phyloP scores from a whole-genome alignment of 2,797 vertebrate species.

The Bufotes viridis region DNA sequence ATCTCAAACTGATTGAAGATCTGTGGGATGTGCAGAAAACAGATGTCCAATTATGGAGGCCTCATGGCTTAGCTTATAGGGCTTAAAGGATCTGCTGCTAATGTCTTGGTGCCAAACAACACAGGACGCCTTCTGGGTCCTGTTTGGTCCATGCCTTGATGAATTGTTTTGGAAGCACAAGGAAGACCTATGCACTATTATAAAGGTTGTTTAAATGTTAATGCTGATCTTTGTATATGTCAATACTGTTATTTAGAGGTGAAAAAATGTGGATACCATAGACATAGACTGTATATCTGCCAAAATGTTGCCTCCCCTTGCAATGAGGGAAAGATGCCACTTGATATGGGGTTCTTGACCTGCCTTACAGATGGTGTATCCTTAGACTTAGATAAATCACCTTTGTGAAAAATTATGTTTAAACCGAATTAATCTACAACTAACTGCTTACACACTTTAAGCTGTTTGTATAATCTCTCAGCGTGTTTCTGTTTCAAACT shows the following conservation, averaged over 20 bases:
- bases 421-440: background rate
- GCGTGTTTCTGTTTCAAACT: conserved; percentile 30
- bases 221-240: background rate
- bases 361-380: background rate
- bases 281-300: background rate
- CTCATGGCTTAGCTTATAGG: too few species aligned
- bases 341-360: background rate
- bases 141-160: too few species aligned
- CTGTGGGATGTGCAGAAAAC: too few species aligned
- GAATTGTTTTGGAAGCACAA: too few species aligned
- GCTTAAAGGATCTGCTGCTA: too few species aligned
- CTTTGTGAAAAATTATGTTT: background rate
- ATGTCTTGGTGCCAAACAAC: too few species aligned
- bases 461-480: conserved; percentile 22
- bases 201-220: too few species aligned
- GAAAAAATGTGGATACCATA: background rate
- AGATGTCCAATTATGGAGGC: too few species aligned
- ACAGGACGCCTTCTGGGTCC: too few species aligned
- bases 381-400: background rate
- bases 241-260: background rate
- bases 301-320: background rate
- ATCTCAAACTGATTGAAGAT: too few species aligned
- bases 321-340: background rate
- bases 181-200: too few species aligned
- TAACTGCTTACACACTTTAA: conserved; percentile 27